A percentile compares a stretch with the other conserved stretches of the same genome.
Evolutionary conservation across 2,113 vertebrate species (phyloP).

Genomic region (Amphiprion percula): DNA sequence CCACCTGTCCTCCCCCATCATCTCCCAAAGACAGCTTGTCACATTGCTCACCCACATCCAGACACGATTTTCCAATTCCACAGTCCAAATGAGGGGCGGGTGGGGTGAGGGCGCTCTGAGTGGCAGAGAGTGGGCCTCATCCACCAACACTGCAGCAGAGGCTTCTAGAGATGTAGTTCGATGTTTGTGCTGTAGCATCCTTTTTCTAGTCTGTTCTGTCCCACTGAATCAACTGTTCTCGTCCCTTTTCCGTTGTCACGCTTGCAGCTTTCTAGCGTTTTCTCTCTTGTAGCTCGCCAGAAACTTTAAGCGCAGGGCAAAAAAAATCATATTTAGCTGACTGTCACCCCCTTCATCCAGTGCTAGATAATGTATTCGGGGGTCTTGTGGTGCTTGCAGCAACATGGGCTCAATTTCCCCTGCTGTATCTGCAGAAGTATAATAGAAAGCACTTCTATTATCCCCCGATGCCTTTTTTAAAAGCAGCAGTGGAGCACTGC

Average conservation of each 20-base stretch:
- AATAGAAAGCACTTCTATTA: not conserved
- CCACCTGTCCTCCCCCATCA: conserved; percentile 46
- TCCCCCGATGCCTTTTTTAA: not conserved
- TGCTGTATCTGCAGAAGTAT: conserved; percentile 18
- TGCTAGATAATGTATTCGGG: not conserved
- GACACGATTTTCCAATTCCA: conserved; percentile 44
- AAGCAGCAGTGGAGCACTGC: not conserved
- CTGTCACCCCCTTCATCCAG: not conserved
- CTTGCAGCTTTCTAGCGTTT: conserved; percentile 15
- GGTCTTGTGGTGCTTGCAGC: not conserved
- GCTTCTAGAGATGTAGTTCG: conserved; percentile 33
- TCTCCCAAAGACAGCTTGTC: conserved; percentile 39
- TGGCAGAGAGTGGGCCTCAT: conserved; percentile 45
- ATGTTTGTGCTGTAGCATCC: conserved; percentile 39
- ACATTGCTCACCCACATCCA: conserved; percentile 50
- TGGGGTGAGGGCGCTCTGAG: conserved; percentile 7
- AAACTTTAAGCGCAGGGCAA: conserved; percentile 3
- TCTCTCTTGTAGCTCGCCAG: conserved; percentile 5
- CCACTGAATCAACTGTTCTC: conserved; percentile 10
- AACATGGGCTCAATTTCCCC: conserved; percentile 7
- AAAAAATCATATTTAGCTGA: not conserved
- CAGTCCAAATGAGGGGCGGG: conserved; percentile 38
- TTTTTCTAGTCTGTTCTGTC: conserved; percentile 23
- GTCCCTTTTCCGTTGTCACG: conserved; percentile 22
- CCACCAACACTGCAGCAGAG: conserved; percentile 34